phyloP scores from a whole-genome alignment of 2,888 invertebrate species.

The Drosophila prolongata region DNA sequence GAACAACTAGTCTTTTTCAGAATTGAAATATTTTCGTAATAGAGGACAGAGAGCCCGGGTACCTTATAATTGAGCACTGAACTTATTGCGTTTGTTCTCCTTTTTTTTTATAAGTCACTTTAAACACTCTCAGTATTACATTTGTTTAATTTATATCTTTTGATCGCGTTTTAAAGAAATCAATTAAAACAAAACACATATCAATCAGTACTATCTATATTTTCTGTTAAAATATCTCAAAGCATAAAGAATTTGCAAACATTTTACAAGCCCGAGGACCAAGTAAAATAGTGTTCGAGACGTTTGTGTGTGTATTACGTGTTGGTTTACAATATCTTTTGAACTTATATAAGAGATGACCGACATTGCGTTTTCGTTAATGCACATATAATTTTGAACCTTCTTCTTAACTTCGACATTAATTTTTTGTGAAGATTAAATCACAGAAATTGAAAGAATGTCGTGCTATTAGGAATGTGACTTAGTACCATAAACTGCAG shows the following conservation, averaged over 20 bases:
- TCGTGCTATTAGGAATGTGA: conserved; percentile 18
- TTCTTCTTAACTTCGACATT: not conserved
- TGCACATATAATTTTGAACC: conserved; percentile 20
- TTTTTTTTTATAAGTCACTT: not conserved
- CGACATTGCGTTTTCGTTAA: not conserved
- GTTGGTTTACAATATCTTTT: not conserved
- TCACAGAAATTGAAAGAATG: conserved; percentile 9
- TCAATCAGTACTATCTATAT: not conserved
- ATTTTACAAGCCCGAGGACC: conserved; percentile 16
- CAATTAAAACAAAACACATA: not conserved
- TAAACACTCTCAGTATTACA: not conserved
- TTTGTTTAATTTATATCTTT: not conserved
- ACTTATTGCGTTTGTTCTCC: too few relatives aligned
- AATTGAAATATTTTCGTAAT: too few relatives aligned
- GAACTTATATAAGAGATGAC: not conserved
- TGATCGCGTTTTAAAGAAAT: not conserved
- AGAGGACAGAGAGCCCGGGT: too few relatives aligned
- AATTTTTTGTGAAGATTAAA: not conserved
- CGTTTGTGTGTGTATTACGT: not conserved
- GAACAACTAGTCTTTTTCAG: too few relatives aligned
- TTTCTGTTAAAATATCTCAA: not conserved
- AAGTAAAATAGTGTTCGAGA: conserved; percentile 50
- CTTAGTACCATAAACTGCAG: conserved; percentile 10
- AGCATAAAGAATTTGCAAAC: not conserved
- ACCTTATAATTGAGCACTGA: too few relatives aligned